Base-by-base conservation (phyloP, 2,888 invertebrate species). In the Habrosyne pyritoides region DNA sequence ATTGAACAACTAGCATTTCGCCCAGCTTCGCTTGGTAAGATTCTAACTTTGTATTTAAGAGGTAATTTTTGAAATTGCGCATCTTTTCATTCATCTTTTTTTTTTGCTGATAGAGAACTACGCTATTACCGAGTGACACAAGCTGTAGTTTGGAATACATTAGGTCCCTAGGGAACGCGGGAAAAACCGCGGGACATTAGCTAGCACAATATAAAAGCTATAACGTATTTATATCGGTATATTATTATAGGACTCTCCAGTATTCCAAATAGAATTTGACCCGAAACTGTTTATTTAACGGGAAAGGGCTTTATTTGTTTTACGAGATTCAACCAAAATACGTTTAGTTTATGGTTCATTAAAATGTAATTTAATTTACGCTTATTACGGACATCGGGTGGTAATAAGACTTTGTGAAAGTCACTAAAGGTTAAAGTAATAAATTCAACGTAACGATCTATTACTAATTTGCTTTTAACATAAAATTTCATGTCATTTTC, bases 321-420 rank as follows among this genome's bases (percentile, higher is more conserved):
- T 69, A 71, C 63, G 66, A 69, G 73, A 77, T 75, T 72, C 59
- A 73, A 77, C 65, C 69, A 70, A 77, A 78, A 79, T 73, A 77
- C 69, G 66, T 71, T 64, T 57, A 64, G 75, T 78, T 79, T 81
- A 81, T 71, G 75, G 78, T 76, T 77, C 74, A 79, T 83, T 82
- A 75, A 72, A 72, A 67, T 63, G 57, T 73, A 77, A 77, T 79
- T 73, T 67, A 79, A 77, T 73, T 74, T 71, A 66, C 67, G 62
- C 69, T 67, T 68, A 71, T 70, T 68, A 69, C 54, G 56, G 54
- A 62, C 57, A 63, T 67, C 54, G 55, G 68, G 66, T 58, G 66
- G 60, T 73, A 69, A 72, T 70, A 75, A 68, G 71, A 66, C 63
- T 71, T 63, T 61, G 62, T 55, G 48, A 67, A 63, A 60, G 60